Base-by-base conservation (phyloP, 2,888 invertebrate species). In the Tetheella fluctuosa region DNA sequence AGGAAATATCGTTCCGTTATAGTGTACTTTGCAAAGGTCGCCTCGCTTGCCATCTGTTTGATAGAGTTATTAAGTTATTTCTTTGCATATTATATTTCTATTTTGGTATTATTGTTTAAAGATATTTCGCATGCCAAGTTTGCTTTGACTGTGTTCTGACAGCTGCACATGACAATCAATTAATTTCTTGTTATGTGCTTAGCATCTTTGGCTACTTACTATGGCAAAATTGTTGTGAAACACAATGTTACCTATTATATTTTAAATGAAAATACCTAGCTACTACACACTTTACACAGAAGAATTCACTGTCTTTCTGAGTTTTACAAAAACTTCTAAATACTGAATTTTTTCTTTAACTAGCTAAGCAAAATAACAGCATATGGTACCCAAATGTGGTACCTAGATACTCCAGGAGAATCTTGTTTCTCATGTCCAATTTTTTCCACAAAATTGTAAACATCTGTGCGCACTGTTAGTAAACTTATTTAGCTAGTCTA, bases 1-100 rank as follows among this genome's bases (percentile, higher is more conserved):
- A 66, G 68, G 72, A 76, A 78, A 79, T 74, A 77, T 74, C 60
- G 62, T 69, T 74, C 76, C 74, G 70, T 70, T 70, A 71, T 73
- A 78, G 76, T 73, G 65, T 73, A 70, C 68, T 63, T 65, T 60
- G 63, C 61, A 57, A 65, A 70, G 70, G 68, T 54, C 30, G 54
- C 61, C 61, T 64, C 68, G 65, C 64, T 60, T 68, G 63, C 66
- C 71, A 66, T 71, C 73, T 73, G 71, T 64, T 75, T 65, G 64
- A 61, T 69, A 69, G 59, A 57, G 65, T 58, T 69, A 74, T 73
- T 72, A 65, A 67, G 71, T 72, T 72, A 72, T 73, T 69, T 70
- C 59, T 56, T 59, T 64, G 67, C 53, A 52, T 58, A 23, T 39
- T 39, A 39, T 58, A 52, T 58, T 53, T 28, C 23, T 23, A 39